These are phyloP conservation scores for Noctuana brunneofusca DNA, from an alignment of 2,888 invertebrate genomes.

Conservation along the genomic window DNA sequence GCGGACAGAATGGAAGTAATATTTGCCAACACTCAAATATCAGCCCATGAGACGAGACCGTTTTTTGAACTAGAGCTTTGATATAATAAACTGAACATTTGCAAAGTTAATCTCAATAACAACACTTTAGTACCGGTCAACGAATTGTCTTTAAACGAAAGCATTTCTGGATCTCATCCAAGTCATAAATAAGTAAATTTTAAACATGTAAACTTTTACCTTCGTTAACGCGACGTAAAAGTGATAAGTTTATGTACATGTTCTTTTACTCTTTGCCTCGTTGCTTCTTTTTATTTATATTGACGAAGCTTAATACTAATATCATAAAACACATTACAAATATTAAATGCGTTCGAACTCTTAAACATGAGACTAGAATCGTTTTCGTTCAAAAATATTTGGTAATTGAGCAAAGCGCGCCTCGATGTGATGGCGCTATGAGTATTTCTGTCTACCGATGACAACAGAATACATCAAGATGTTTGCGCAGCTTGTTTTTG, in stretches of 20 bases:
- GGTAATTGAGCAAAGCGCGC: not conserved
- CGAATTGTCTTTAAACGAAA: constrained; percentile 24
- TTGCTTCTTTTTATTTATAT: not conserved
- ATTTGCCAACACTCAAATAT: constrained; percentile 6
- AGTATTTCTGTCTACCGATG: not conserved
- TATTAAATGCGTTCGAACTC: not conserved
- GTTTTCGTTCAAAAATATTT: constrained; percentile 6
- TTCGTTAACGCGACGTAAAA: no score
- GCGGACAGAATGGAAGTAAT: constrained; percentile 13
- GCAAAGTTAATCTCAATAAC: constrained; percentile 2
- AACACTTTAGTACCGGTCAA: constrained; percentile 23
- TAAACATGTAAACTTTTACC: constrained; percentile 40
- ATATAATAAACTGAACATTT: not conserved
- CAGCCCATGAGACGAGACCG: not conserved
- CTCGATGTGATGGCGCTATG: constrained; percentile 5
- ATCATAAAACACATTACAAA: not conserved
- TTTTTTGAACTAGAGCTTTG: not conserved
- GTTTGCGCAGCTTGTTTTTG: constrained; percentile 27
- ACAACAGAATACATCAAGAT: constrained; percentile 10
- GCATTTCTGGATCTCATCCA: constrained; percentile 30
- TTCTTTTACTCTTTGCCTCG: not conserved
- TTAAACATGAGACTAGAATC: not conserved
- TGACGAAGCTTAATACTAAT: not conserved
- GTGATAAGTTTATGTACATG: no score
- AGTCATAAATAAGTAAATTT: constrained; percentile 24